Base-by-base conservation (phyloP, 2,888 invertebrate genomes). In the Microplitis manilae region DNA sequence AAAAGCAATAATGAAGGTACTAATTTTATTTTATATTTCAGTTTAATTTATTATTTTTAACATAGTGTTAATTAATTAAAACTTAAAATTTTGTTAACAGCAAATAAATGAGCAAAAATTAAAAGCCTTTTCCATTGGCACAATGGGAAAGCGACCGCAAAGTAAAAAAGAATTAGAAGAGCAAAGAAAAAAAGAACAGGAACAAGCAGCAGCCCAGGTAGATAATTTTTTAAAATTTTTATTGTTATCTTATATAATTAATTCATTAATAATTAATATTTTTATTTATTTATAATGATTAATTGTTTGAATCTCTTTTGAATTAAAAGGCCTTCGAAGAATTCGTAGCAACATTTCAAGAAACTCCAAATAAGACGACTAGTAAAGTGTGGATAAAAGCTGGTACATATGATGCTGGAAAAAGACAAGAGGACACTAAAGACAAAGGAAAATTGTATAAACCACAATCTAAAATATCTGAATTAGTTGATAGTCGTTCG, bases 331-430 rank as follows among this genome's bases (percentile, higher is more conserved):
- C 96, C 0, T 98, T 97, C 90, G 96, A 98, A 92, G 98, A 98
- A 90, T 99, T 98, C 92, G 97, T 98, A 65, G 97, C 97, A 83
- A 97, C 98, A 6, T 99, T 99, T 91, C 97, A 97, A 93, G 97
- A 97, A 84, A 93, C 94, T 0, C 95, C 96, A 0, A 93, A 93
- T 73, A 93, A 93, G 84, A 94, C 95, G 15, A 93, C 95, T 5
- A 92, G 92, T 69, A 98, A 98, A 91, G 95, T 98, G 65, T 99
- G 99, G 97, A 96, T 99, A 6, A 97, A 98, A 91, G 99, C 98
- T 77, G 98, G 98, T 74, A 97, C 98, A 0, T 98, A 98, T 86
- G 97, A 98, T 93, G 97, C 97, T 71, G 97, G 97, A 39, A 95
- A 96, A 80, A 93, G 97, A 92, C 96, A 95, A 91, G 97, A 97